Conservation (phyloP, 2,797 vertebrate genomes). For the Hypotaenidia philippensis region DNA sequence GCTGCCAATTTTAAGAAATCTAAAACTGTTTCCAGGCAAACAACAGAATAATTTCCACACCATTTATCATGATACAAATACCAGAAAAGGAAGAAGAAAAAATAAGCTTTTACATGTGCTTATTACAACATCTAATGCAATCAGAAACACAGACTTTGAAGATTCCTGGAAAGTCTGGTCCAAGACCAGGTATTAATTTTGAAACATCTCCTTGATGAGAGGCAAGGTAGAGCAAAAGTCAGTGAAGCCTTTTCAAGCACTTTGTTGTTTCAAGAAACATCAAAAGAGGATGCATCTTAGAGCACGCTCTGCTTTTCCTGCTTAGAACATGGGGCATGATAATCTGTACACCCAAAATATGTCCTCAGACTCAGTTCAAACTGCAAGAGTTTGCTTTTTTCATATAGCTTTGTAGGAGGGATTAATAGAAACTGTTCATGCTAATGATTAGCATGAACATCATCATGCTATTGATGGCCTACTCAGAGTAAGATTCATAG, state of each 20-base stretch:
- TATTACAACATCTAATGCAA: neutral
- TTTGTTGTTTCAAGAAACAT: neutral
- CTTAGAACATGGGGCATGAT: neutral
- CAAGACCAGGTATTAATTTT: neutral
- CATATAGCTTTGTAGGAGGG: neutral
- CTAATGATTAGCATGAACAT: neutral
- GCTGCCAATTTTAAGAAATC: neutral
- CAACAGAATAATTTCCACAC: neutral
- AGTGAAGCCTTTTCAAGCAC: neutral
- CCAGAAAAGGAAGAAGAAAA: slow-evolving; percentile 8
- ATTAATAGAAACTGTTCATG: neutral
- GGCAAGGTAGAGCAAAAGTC: neutral
- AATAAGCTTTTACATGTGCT: neutral
- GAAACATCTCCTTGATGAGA: neutral
- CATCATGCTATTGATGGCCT: neutral
- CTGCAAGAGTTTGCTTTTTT: neutral
- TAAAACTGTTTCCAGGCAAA: slow-evolving; percentile 9
- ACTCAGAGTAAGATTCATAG: neutral
- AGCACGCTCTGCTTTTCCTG: neutral
- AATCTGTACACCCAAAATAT: neutral
- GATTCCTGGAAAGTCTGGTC: neutral
- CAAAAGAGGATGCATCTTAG: neutral
- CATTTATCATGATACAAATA: neutral
- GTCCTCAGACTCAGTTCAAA: neutral
- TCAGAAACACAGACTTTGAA: neutral